Evolutionary conservation across 1,140 invertebrate species (phyloP), one percentile per base, ranked within the genome.

Genomic region (Drosophila aff.): DNA sequence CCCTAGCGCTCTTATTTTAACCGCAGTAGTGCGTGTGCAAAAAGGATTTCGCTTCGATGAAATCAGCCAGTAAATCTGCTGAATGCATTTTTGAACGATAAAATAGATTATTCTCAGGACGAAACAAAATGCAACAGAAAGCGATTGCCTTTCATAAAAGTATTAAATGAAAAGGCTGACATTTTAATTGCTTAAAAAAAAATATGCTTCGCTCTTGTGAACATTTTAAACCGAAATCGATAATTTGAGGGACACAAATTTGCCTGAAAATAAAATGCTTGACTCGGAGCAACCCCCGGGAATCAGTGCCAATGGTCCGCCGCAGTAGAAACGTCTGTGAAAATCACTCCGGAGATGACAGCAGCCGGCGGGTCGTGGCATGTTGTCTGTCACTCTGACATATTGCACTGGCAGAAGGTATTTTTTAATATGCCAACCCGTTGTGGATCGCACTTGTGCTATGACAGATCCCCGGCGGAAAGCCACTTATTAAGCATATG

Each of bases 111-210:
- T 73, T 61, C 38, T 31, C 18, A 11, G 28, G 38, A 7, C 18
- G 13, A 21, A 21, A 18, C 33, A 40, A 72, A 73, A 18, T 43
- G 53, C 50, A 23, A 50, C n/a, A 28, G 21, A 40, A 50, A 59
- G 21, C 43, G 28, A 66, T 76, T 71, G 33, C 50, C 43, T 38
- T 55, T 63, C 46, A 67, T 83, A 76, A 83, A 80, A 76, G 62
- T 43, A 55, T 46, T 44, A 76, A 84, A 84, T 84, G 64, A 52
- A 76, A 80, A 61, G 53, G 23, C 65, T 68, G 62, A 36, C 61
- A 60, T 76, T 76, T 82, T 72, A 83, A 83, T 83, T 80, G 81
- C 63, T 46, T 50, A 61, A 71, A 75, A 59, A 65, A 65, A 79
- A 65, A 76, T 53, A 43, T 52, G 33, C 41, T 60, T 57, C 28